Base-by-base conservation (phyloP, 2,888 invertebrate genomes). In the Allygus modestus region DNA sequence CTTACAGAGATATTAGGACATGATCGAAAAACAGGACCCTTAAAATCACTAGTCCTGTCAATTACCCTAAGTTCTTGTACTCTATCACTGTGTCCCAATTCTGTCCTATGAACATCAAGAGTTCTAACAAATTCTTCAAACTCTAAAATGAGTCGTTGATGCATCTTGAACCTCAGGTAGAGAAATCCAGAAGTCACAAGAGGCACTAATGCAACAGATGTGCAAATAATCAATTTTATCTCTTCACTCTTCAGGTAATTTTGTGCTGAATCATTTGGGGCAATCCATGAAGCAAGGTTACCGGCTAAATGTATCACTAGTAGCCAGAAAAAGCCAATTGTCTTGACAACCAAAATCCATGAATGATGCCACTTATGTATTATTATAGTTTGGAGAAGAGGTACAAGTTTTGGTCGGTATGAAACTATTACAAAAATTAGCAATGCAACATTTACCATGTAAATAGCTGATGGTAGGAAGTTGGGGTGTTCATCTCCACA, bases 121-220 rank as follows among this genome's bases (percentile, higher is more conserved):
- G 7, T 31, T 65, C 28, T 28, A 2, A 65, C 65, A 28, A 65
- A 28, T 31, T 65, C 65, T 28, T 28, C 31, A 65, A 65, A 65
- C 31, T 65, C 28, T 31, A 31, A 28, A 65, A 31, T 65, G 5
- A 65, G 28, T 28, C 31, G 28, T 31, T 28, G 65, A 15, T 31
- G 65, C 31, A 65, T 65, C 28, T 65, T 65, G 65, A 65, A 65
- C 7, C 9, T 65, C 65, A 65, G 4, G 17, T 65, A 65, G 15
- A 65, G 26, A 15, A 65, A 28, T 28, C 5, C 28, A 28, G 65
- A 65, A 1, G 15, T 17, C 15, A 65, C 17, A 65, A 65, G 65
- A 28, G 65, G 65, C 1, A 65, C 5, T 17, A 65, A 15, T 65
- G 65, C 28, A 31, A 65, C 12, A 12, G 12, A 26, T 31, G 28